These are phyloP conservation scores for Rhinella marina DNA, from an alignment of 2,797 vertebrate genomes.

Conservation along the genomic window DNA sequence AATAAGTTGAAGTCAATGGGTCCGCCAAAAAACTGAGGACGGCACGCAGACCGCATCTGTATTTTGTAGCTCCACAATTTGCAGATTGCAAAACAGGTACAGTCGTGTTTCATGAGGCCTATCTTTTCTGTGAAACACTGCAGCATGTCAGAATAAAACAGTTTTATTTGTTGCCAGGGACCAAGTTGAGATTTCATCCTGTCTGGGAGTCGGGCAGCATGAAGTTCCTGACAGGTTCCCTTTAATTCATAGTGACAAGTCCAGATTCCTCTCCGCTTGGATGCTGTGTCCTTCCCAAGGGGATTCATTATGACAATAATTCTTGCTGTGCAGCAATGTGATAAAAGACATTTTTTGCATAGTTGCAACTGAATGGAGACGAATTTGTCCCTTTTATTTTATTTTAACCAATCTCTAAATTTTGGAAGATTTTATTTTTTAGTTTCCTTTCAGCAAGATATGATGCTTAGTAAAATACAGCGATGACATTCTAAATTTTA, in stretches of 20 bases:
- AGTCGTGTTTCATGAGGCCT: background rate
- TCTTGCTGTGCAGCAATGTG: slow-evolving; percentile 6
- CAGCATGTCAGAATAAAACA: too few relatives aligned
- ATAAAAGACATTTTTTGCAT: slow-evolving; percentile 38
- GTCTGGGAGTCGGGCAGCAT: too few relatives aligned
- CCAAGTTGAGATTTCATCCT: too few relatives aligned
- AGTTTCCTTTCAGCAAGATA: background rate
- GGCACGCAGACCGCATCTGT: too few relatives aligned
- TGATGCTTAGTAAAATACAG: background rate
- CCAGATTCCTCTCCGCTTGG: slow-evolving; percentile 36
- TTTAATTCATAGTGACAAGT: slow-evolving; percentile 47
- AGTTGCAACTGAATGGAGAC: background rate
- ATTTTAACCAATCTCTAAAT: background rate
- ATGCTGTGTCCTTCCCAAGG: slow-evolving; percentile 38
- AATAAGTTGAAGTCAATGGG: too few relatives aligned
- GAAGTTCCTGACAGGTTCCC: too few relatives aligned
- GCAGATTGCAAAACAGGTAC: too few relatives aligned
- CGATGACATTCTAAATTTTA: slow-evolving; percentile 2
- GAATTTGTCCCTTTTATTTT: background rate
- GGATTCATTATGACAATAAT: slow-evolving; percentile 35
- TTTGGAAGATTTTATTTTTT: background rate
- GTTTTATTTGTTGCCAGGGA: too few relatives aligned
- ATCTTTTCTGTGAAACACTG: background rate
- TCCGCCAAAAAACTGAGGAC: too few relatives aligned
- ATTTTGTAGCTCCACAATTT: too few relatives aligned